Evolutionary conservation across 2,888 invertebrate genomes (phyloP), one percentile per base, ranked within the genome.

Genomic region (Brenthis ino): DNA sequence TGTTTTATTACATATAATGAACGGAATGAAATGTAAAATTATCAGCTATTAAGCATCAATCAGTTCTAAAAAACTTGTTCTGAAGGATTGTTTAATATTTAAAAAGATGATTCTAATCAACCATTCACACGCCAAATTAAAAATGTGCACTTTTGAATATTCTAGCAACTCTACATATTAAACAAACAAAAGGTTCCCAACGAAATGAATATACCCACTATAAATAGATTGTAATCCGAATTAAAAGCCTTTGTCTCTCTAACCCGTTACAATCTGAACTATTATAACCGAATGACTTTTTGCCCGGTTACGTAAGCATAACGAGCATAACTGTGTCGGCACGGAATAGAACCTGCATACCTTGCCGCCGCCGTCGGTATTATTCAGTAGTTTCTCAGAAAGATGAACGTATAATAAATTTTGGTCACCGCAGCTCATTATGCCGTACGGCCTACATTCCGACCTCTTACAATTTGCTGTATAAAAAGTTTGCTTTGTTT

Each of bases 391-490:
- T 82, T 91, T 91, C 91, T 80, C 80, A 83, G 91, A 91, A 89
- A 79, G 80, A 80, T 79, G 79, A 78, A 77, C 81, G 82, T 81
- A 79, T 65, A 82, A 90, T 91, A 91, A 91, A 92, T 92, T 84
- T 85, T 75, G 76, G 72, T 72, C 73, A 68, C 72, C 76, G 77
- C 77, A 74, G 77, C 80, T 92, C 90, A 91, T 92, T 91, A 91
- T 91, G 86, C 90, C 83, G 85, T 87, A 85, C 89, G 80, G 85
- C 83, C 91, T 92, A 92, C 91, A 92, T 92, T 92, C 91, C 88
- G 77, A 73, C 76, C 70, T 51, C 72, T 83, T 87, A 87, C 85
- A 81, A 85, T 80, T 83, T 78, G 80, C 77, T 77, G 76, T 80
- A 67, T 50, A 67, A 91, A 91, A 91, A 91, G 84, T 74, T 70